Conservation (phyloP, 2,113 vertebrate genomes). For the Cryptotis parvus region DNA sequence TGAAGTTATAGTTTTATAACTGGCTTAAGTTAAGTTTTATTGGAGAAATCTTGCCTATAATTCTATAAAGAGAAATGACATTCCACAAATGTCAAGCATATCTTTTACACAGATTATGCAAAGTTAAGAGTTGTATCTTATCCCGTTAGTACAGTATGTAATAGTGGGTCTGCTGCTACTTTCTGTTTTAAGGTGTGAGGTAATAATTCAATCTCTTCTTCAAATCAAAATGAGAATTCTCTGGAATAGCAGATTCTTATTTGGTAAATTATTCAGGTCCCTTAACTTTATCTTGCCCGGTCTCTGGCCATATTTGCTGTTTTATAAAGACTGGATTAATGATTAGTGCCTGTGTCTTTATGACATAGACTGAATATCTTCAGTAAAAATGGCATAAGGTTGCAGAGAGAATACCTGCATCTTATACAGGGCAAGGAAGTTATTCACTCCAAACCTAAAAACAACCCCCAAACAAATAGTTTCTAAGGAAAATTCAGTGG, state of each 20-base stretch:
- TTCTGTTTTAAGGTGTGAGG: constrained; percentile 89
- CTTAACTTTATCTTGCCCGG: constrained; percentile 84
- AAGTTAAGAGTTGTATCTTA: constrained; percentile 92
- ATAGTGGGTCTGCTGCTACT: constrained; percentile 91
- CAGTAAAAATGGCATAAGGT: constrained; percentile 67
- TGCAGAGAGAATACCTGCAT: constrained; percentile 46
- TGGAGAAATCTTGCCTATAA: constrained; percentile 93
- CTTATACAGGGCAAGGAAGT: constrained; percentile 57
- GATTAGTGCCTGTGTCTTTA: constrained; percentile 70
- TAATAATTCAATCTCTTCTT: constrained; percentile 87
- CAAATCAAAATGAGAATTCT: constrained; percentile 86
- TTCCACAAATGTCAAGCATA: constrained; percentile 92
- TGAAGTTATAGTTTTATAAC: constrained; percentile 94
- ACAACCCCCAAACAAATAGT: constrained; percentile 52
- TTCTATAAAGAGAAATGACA: constrained; percentile 93
- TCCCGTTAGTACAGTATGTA: constrained; percentile 91
- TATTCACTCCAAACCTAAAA: constrained; percentile 74
- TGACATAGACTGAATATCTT: constrained; percentile 57
- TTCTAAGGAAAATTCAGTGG: constrained; percentile 85
- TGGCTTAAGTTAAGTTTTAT: constrained; percentile 92
- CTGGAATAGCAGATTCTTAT: constrained; percentile 83
- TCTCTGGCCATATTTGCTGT: constrained; percentile 76
- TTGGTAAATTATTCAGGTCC: constrained; percentile 85
- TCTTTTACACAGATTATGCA: constrained; percentile 94
- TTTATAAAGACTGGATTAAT: constrained; percentile 62